Conservation (phyloP, 53 echinoderm and acorn worm genomes). For the Pentamera pediparva region DNA sequence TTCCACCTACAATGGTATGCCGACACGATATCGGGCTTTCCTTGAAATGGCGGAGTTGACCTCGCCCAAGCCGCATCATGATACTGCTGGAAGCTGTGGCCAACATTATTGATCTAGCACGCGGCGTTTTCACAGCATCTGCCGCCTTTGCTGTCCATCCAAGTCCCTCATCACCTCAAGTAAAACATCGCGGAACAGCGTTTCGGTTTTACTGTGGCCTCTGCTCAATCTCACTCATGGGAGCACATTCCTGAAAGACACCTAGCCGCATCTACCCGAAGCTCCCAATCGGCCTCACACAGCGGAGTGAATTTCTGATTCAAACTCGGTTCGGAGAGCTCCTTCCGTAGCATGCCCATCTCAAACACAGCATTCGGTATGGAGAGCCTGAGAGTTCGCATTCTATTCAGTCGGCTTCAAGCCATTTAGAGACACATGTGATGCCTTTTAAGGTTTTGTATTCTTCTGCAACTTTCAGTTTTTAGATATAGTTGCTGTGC, state of each 20-base stretch:
- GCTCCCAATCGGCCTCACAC: conserved; percentile 23
- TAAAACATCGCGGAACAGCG: conserved; percentile 45
- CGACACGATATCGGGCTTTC: neutral
- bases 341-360: conserved; percentile 34
- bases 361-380: conserved; percentile 36
- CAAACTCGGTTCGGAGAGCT: conserved; percentile 37
- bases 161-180: conserved; percentile 36
- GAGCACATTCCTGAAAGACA: too few species aligned
- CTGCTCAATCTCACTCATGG: too few species aligned
- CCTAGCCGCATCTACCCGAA: too few species aligned
- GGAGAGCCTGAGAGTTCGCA: conserved; percentile 1
- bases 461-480: too few species aligned
- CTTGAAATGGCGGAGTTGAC: neutral
- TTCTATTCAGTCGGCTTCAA: neutral
- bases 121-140: neutral
- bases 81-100: too few species aligned
- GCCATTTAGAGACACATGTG: neutral
- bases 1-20: neutral
- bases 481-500: too few species aligned
- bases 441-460: too few species aligned
- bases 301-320: conserved; percentile 42
- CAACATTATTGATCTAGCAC: too few species aligned
- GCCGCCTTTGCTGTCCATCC: conserved; percentile 45
- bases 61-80: too few species aligned
- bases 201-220: too few species aligned